These are phyloP conservation scores for Linnaemya tessellans DNA, from an alignment of 2,888 invertebrate genomes.

Conservation along the genomic window DNA sequence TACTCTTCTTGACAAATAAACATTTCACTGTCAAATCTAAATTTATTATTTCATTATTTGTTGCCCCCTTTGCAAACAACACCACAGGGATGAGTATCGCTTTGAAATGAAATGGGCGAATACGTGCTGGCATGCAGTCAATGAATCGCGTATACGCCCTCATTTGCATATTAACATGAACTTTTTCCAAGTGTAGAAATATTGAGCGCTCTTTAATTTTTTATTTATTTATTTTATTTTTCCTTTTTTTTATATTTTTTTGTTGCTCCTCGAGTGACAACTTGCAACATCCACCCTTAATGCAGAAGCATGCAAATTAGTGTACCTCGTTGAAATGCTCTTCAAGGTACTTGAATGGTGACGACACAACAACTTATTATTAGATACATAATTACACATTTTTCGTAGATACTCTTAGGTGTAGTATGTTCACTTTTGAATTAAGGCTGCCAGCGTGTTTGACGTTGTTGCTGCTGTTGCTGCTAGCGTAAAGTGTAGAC, in stretches of 20 bases:
- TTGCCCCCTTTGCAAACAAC: no score
- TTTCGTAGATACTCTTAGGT: no score
- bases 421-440: no score
- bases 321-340: constrained; percentile 37
- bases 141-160: background rate
- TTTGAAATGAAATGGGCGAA: background rate
- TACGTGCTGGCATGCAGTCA: background rate
- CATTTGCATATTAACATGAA: background rate
- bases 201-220: background rate
- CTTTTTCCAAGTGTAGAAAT: background rate
- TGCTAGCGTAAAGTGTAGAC: background rate
- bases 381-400: constrained; percentile 5
- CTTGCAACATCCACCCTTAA: background rate
- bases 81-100: no score
- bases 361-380: constrained; percentile 31
- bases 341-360: constrained; percentile 49
- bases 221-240: background rate
- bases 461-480: background rate
- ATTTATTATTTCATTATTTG: no score
- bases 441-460: background rate
- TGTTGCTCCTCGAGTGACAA: background rate
- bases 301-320: constrained; percentile 42
- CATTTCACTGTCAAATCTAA: no score
- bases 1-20: no score
- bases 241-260: no score